Percentiles rank a stretch among this genome's conserved stretches.
Conservation (phyloP, 2,888 invertebrate genomes). For the Synanthedon vespiformis region DNA sequence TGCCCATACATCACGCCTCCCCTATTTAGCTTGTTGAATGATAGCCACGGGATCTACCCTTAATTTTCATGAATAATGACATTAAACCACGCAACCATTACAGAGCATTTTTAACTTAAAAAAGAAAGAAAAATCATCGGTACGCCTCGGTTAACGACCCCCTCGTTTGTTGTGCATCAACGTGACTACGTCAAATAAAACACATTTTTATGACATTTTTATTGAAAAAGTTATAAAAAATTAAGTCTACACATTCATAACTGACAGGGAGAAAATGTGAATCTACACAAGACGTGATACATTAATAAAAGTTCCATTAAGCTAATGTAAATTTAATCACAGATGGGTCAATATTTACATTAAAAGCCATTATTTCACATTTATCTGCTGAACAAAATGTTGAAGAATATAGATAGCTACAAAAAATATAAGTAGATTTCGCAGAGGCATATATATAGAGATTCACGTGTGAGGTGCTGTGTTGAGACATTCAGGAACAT, state of each 20-base stretch:
- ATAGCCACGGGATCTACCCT: constrained; percentile 20
- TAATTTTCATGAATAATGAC: constrained; percentile 38
- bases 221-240: constrained; percentile 40
- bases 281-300: not conserved
- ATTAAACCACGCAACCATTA: constrained; percentile 33
- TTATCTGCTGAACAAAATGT: no score
- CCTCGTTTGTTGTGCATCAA: constrained; percentile 15
- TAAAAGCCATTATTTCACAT: no score
- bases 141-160: constrained; percentile 23
- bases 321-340: not conserved
- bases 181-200: constrained; percentile 35
- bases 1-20: constrained; percentile 6
- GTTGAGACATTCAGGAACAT: no score
- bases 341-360: not conserved
- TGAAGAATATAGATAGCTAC: no score
- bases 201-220: constrained; percentile 40
- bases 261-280: not conserved
- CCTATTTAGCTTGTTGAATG: constrained; percentile 22
- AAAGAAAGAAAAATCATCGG: constrained; percentile 16
- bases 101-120: constrained; percentile 15
- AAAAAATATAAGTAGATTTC: no score
- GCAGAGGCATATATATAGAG: no score
- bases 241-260: constrained; percentile 6
- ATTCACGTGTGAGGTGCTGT: no score
- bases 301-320: not conserved